These are phyloP conservation scores for Miniopterus natalensis DNA, from an alignment of 2,113 vertebrate species.

Conservation along the genomic window DNA sequence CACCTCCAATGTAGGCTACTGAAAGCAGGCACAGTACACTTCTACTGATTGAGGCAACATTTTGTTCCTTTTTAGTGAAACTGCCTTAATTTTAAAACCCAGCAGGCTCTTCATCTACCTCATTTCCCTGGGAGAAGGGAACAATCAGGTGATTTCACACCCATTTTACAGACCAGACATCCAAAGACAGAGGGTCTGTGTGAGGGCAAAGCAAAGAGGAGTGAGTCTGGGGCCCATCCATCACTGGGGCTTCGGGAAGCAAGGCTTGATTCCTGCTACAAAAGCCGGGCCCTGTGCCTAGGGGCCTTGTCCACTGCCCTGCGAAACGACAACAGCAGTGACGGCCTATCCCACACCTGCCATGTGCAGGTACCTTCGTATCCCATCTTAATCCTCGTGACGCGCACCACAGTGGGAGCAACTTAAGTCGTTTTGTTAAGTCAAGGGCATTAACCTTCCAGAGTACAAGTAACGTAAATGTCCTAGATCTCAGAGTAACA, in stretches of 20 bases:
- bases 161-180: neutral
- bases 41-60: neutral
- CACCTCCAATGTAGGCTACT: neutral
- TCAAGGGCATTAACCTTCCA: neutral
- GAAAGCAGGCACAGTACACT: accelerated
- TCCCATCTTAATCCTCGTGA: neutral
- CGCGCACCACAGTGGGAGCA: accelerated
- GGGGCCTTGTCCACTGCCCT: neutral
- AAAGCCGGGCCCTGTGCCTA: neutral
- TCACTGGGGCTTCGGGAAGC: neutral
- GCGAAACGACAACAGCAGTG: neutral
- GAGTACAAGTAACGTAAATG: neutral
- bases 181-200: neutral
- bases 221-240: neutral
- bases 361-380: accelerated
- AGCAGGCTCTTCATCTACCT: neutral
- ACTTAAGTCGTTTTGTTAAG: too few relatives aligned
- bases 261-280: neutral
- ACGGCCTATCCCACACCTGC: accelerated
- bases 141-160: neutral
- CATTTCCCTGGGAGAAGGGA: neutral
- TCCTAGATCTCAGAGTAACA: neutral
- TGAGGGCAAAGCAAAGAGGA: neutral
- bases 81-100: neutral
- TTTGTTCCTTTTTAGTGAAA: neutral